phyloP scores from a whole-genome alignment of 2,797 vertebrate species.

The Euphonia xanthogaster region DNA sequence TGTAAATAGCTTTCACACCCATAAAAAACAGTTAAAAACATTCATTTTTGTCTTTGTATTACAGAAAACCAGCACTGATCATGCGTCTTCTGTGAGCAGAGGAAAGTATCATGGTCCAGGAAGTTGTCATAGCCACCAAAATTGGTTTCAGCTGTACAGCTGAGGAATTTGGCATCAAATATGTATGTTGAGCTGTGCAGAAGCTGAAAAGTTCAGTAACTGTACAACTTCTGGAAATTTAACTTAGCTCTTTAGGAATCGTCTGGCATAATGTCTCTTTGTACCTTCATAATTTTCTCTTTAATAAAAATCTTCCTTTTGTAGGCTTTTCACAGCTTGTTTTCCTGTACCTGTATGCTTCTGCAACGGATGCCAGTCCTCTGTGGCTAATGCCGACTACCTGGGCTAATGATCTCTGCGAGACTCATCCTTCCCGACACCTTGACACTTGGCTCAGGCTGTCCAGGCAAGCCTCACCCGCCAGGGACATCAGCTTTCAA shows the following conservation, averaged over 20 bases:
- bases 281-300: not conserved
- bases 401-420: accelerated
- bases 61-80: not conserved
- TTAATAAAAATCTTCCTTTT: not conserved
- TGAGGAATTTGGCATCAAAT: not conserved
- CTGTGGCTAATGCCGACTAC: not conserved
- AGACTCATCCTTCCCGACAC: not conserved
- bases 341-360: not conserved
- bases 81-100: not conserved
- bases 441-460: not conserved
- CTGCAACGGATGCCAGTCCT: not conserved
- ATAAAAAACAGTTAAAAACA: not conserved
- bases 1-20: not conserved
- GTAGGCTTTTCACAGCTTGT: not conserved
- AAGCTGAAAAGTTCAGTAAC: not conserved
- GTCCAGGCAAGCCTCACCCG: not conserved
- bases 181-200: not conserved
- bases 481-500: conserved; percentile 65
- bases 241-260: not conserved
- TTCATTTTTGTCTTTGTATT: not conserved
- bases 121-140: conserved; percentile 11
- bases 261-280: not conserved
- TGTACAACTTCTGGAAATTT: not conserved
- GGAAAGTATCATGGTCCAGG: not conserved
- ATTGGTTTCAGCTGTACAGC: conserved; percentile 46